These are phyloP conservation scores for Micromussa lordhowensis DNA, from an alignment of 92 coral and sea anemone species.

Conservation along the genomic window DNA sequence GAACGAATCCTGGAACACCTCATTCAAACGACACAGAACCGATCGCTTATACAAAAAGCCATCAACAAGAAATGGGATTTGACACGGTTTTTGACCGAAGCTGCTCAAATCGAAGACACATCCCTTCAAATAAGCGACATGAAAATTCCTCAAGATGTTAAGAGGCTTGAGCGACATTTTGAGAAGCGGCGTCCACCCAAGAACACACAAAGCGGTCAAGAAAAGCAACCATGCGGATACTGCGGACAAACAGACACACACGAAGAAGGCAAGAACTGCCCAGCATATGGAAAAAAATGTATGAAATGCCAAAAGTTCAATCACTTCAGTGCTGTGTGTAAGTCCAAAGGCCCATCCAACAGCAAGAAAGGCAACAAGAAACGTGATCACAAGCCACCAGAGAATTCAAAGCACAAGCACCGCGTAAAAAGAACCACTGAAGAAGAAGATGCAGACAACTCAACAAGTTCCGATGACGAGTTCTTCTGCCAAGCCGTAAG, in stretches of 20 bases:
- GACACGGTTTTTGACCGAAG: slow-evolving; percentile 58
- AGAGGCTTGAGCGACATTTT: neutral
- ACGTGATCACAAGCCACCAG: neutral
- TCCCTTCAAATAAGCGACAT: slow-evolving; percentile 59
- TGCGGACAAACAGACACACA: neutral
- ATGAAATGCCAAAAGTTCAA: slow-evolving; percentile 66
- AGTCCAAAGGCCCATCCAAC: neutral
- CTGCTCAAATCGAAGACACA: slow-evolving; percentile 63
- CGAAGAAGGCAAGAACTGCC: slow-evolving; percentile 27
- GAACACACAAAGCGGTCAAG: neutral
- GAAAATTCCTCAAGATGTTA: slow-evolving; percentile 36
- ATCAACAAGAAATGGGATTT: slow-evolving; percentile 69
- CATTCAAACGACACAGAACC: no score
- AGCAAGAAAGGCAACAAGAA: neutral
- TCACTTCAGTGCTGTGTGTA: slow-evolving; percentile 57
- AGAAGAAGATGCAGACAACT: neutral
- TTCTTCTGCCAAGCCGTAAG: slow-evolving; percentile 42
- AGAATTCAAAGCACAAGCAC: neutral
- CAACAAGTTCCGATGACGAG: slow-evolving; percentile 53
- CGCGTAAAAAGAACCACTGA: slow-evolving; percentile 37
- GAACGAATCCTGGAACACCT: no score
- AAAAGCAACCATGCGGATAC: neutral
- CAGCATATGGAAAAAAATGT: slow-evolving; percentile 65
- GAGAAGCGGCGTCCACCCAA: neutral
- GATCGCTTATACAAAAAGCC: no score